Evolutionary conservation across 2,113 vertebrate genomes (phyloP), one percentile per base, ranked within the genome.

Genomic region (Sander lucioperca): DNA sequence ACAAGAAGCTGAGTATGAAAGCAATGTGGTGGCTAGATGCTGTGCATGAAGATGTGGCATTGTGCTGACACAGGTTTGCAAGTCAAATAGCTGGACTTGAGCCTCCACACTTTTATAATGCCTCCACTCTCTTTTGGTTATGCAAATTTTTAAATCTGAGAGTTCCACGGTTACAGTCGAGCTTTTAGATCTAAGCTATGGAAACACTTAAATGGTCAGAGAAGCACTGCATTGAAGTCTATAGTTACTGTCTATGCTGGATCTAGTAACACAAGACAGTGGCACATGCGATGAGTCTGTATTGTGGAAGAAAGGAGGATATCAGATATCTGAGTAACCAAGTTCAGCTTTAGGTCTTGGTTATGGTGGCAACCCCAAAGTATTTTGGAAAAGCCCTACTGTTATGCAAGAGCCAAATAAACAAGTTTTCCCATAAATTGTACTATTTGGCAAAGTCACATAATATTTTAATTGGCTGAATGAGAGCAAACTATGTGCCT

Each of bases 131-230:
- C 81, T 91, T 93, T 93, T 90, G 91, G 82, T 65, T 90, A 95
- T 94, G 93, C 93, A 95, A 95, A 95, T 94, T 25, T 25, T 48
- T n/a, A 82, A 90, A 91, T 93, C 79, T 81, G 83, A 79, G 83
- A 83, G 79, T 53, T 30, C 45, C 47, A 27, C 9, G 64, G 67
- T 80, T 69, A 66, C 77, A 84, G 80, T 74, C 77, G 48, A 74
- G 57, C 71, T 63, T 85, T 78, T 14, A 84, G 66, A 83, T 77
- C 69, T 30, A 33, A 86, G 81, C 83, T 67, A 79, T 77, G 74
- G 90, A 86, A 83, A 81, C 74, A 83, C 74, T 87, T 90, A 39
- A 79, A 90, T 15, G 54, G 77, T 80, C 51, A 63, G 36, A 27
- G 82, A 85, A 74, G 84, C 74, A 30, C 48, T 82, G 84, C 77